Evolutionary conservation across 2,113 vertebrate species (phyloP).

Genomic region (Blennius ocellaris): DNA sequence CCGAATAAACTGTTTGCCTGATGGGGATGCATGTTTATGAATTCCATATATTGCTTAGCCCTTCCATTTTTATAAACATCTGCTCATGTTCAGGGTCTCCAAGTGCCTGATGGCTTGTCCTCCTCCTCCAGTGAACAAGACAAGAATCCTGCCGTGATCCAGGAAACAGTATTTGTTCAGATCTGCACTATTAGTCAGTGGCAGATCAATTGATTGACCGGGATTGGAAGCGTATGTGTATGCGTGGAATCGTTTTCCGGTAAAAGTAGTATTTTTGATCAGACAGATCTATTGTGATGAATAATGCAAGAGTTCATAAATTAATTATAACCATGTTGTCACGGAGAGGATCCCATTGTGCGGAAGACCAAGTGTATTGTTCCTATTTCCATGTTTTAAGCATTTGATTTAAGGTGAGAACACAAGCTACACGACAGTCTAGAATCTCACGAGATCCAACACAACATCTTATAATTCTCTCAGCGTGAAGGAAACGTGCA

Average conservation of each 20-base stretch:
- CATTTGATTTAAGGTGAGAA: slow-evolving; percentile 41
- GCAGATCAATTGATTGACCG: slow-evolving; percentile 55
- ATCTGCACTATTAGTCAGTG: slow-evolving; percentile 50
- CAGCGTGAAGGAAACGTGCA: slow-evolving; percentile 39
- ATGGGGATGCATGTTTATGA: slow-evolving; percentile 67
- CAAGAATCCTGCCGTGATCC: too few relatives aligned
- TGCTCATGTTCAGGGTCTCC: slow-evolving; percentile 62
- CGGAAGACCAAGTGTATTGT: slow-evolving; percentile 37
- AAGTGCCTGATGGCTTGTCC: slow-evolving; percentile 21
- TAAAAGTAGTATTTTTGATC: slow-evolving; percentile 64
- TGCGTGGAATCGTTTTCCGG: slow-evolving; percentile 55
- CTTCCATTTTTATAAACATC: slow-evolving; percentile 68
- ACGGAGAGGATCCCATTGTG: slow-evolving; percentile 42
- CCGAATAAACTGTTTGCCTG: slow-evolving; percentile 63
- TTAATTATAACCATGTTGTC: slow-evolving; percentile 59
- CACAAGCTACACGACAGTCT: slow-evolving; percentile 40
- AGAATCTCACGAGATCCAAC: slow-evolving; percentile 42
- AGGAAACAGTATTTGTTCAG: slow-evolving; percentile 37
- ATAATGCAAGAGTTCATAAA: slow-evolving; percentile 70
- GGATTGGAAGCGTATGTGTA: slow-evolving; percentile 12
- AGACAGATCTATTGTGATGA: slow-evolving; percentile 45
- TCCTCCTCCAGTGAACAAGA: too few relatives aligned
- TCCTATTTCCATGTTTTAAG: slow-evolving; percentile 32
- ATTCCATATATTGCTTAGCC: slow-evolving; percentile 63
- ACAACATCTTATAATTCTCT: slow-evolving; percentile 38